A percentile compares a stretch with the other conserved stretches of the same genome.
Evolutionary conservation across 1,140 invertebrate genomes (phyloP).

Genomic region (Drosophila kohkoa): DNA sequence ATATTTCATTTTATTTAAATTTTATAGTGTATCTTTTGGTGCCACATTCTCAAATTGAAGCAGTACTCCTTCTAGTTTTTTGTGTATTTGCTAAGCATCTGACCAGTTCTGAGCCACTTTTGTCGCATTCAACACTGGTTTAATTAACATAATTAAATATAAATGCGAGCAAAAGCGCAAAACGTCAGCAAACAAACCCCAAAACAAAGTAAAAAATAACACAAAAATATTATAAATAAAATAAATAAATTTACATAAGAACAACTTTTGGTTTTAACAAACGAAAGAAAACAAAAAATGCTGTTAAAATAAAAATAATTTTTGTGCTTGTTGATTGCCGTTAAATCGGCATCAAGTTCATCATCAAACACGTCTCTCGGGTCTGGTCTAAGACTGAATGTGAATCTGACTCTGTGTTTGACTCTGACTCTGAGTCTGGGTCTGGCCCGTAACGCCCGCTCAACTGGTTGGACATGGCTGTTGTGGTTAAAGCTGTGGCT

Average conservation of each 20-base stretch:
- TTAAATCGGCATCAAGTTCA: conserved; percentile 75
- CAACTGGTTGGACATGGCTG: conserved; percentile 43
- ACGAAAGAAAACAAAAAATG: conserved; percentile 14
- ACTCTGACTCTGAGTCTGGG: conserved; percentile 18
- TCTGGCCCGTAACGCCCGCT: conserved; percentile 43
- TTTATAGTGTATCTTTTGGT: not conserved
- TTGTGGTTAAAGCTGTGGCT: conserved; percentile 3
- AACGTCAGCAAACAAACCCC: conserved; percentile 27
- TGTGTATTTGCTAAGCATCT: conserved; percentile 4
- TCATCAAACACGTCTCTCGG: conserved; percentile 70
- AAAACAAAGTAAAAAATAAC: not conserved
- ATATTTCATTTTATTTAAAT: not conserved
- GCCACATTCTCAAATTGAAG: not conserved
- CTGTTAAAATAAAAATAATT: conserved; percentile 26
- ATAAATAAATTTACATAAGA: conserved; percentile 70
- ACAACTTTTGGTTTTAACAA: conserved; percentile 73
- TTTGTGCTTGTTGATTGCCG: conserved; percentile 34
- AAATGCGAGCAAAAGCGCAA: conserved; percentile 68
- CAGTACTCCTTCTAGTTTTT: not conserved
- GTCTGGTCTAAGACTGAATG: conserved; percentile 12
- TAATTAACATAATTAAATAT: conserved; percentile 80
- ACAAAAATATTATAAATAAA: conserved; percentile 1
- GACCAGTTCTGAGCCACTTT: conserved; percentile 34
- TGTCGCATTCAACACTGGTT: conserved; percentile 47
- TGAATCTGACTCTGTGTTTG: not conserved